Conservation (phyloP, 2,113 vertebrate genomes). For the Columba livia region DNA sequence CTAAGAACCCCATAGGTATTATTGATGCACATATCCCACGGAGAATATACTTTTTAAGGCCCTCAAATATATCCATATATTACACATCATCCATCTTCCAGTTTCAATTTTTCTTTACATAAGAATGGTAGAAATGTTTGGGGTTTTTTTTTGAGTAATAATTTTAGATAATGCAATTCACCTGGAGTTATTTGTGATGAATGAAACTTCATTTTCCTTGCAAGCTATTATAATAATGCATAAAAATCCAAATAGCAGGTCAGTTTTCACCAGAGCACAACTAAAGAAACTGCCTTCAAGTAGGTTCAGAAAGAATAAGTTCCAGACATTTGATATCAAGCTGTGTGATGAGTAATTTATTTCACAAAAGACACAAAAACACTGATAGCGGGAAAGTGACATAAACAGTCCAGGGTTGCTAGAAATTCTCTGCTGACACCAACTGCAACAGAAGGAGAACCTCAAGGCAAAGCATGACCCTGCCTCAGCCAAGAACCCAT, state of each 20-base stretch:
- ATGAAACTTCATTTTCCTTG: background rate
- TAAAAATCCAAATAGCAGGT: background rate
- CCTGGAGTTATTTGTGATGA: background rate
- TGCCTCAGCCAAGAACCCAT: background rate
- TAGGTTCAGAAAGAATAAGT: background rate
- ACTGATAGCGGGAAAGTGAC: background rate
- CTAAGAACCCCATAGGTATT: background rate
- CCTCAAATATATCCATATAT: background rate
- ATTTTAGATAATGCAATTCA: background rate
- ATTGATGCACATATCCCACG: background rate
- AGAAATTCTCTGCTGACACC: accelerated
- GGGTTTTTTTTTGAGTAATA: background rate
- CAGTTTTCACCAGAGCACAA: background rate
- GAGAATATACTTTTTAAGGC: background rate
- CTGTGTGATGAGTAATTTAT: background rate
- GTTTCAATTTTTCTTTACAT: background rate
- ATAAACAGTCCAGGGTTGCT: background rate
- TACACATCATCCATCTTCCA: background rate
- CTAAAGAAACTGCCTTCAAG: background rate
- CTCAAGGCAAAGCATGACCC: background rate
- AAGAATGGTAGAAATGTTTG: background rate
- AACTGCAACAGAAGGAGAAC: background rate
- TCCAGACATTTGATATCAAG: background rate
- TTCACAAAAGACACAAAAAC: background rate
- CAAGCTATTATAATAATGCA: background rate